Percentiles rank a stretch among this genome's conserved stretches.
Conservation (phyloP, 2,797 vertebrate genomes). For the Malacoraja senta region DNA sequence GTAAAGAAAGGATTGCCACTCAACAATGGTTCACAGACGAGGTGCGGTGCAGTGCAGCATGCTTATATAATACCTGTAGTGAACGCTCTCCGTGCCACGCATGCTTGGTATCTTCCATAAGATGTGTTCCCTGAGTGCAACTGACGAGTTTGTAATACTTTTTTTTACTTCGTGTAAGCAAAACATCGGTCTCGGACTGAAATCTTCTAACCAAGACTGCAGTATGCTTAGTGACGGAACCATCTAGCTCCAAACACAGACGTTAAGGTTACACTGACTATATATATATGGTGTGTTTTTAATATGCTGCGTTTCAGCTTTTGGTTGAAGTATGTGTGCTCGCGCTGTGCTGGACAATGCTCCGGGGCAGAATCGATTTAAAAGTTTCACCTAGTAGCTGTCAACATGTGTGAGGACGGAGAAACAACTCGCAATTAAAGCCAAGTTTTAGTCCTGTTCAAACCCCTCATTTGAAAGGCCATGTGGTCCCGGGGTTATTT, state of each 20-base stretch:
- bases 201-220: neutral
- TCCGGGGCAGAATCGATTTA: neutral
- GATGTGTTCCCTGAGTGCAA: neutral
- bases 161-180: neutral
- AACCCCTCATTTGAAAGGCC: neutral
- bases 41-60: conserved; percentile 15
- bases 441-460: neutral
- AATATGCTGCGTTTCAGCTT: neutral
- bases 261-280: neutral
- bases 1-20: neutral
- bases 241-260: neutral
- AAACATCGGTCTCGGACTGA: neutral
- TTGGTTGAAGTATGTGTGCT: neutral
- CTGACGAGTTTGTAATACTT: neutral
- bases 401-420: neutral
- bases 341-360: neutral
- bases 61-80: neutral
- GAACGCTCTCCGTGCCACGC: neutral
- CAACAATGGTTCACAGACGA: conserved; percentile 30
- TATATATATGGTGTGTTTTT: neutral
- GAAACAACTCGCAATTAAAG: neutral
- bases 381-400: neutral
- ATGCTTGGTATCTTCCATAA: neutral
- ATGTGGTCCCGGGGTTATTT: neutral
- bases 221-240: neutral